These are phyloP conservation scores for Prunella fulvescens DNA, from an alignment of 2,113 vertebrate genomes.

Conservation along the genomic window DNA sequence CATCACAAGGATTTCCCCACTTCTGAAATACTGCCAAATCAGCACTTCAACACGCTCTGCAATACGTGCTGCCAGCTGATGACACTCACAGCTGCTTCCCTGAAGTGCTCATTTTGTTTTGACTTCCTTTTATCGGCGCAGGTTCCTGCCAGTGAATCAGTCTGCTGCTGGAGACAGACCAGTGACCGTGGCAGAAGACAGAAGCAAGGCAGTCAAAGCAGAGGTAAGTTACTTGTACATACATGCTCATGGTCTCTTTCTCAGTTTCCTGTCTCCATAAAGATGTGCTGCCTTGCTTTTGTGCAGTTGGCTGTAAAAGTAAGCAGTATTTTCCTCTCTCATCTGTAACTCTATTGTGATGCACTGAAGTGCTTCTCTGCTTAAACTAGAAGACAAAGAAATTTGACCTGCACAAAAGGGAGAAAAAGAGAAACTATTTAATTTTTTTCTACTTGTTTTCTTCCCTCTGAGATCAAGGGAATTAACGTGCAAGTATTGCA, in stretches of 20 bases:
- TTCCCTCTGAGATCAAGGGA: neutral
- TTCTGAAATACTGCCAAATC: neutral
- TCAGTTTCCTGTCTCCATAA: neutral
- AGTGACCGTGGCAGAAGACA: neutral
- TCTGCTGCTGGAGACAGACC: neutral
- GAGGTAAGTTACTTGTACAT: neutral
- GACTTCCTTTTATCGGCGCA: conserved; percentile 18
- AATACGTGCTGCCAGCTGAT: conserved; percentile 3
- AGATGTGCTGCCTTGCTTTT: neutral
- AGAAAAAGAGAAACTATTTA: neutral
- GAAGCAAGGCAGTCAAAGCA: neutral
- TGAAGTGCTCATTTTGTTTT: conserved; percentile 4
- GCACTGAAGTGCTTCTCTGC: neutral
- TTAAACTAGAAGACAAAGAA: neutral
- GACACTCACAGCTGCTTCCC: neutral
- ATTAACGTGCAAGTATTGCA: neutral
- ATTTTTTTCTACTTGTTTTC: neutral
- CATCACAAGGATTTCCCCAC: conserved; percentile 15
- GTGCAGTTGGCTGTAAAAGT: neutral
- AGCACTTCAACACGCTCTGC: neutral
- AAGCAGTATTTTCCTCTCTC: neutral
- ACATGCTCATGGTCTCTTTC: neutral
- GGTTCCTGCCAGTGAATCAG: conserved; percentile 42
- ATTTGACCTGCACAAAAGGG: neutral
- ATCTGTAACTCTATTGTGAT: neutral